Evolutionary conservation across 2,113 vertebrate genomes (phyloP).

Genomic region (Pomatostomus ruficeps): DNA sequence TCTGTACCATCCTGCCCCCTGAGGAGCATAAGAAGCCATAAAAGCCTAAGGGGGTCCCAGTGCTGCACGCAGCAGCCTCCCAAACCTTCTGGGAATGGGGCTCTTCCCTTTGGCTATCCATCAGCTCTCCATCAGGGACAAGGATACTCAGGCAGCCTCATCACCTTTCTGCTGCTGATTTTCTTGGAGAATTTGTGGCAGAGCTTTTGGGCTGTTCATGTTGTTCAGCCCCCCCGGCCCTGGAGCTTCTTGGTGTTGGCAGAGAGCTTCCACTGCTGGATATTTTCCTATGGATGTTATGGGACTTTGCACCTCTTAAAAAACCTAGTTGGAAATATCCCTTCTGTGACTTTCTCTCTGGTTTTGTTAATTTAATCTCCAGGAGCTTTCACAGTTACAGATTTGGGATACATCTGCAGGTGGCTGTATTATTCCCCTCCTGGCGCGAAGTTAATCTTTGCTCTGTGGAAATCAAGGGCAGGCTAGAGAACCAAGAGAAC

Average conservation of each 20-base stretch:
- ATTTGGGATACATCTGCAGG: background rate
- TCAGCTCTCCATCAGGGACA: background rate
- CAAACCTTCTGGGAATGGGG: background rate
- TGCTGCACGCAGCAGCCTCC: accelerated
- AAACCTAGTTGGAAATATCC: background rate
- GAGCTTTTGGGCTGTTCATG: background rate
- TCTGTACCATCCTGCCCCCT: background rate
- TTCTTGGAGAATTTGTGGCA: background rate
- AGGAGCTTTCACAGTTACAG: background rate
- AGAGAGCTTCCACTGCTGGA: background rate
- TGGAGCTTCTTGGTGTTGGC: background rate
- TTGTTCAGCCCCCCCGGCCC: background rate
- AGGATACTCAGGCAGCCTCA: background rate
- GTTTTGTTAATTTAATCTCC: background rate
- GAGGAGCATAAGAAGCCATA: background rate
- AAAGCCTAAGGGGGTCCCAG: background rate
- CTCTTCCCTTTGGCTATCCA: background rate
- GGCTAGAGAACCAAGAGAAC: background rate
- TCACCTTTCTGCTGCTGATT: background rate
- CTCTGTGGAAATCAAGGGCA: background rate
- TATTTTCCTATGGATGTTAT: background rate
- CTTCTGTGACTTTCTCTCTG: background rate
- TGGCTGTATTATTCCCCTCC: background rate
- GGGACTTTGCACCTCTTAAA: background rate
- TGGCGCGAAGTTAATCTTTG: background rate